Evolutionary conservation across 2,113 vertebrate genomes (phyloP).

Genomic region (Sprattus sprattus): DNA sequence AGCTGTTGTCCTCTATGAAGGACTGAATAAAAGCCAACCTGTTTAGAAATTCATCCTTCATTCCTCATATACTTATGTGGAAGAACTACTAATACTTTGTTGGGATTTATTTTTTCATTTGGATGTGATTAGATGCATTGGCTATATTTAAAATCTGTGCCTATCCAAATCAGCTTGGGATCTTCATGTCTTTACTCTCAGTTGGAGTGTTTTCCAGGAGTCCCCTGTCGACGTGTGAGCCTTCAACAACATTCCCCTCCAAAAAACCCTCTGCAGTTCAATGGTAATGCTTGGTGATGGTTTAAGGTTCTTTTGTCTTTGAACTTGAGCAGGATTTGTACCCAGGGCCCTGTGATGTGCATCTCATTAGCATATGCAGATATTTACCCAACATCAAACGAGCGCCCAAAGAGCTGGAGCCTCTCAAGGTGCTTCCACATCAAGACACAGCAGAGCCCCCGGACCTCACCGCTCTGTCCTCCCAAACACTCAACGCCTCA

Average conservation of each 20-base stretch:
- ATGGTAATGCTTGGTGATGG: conserved; percentile 54
- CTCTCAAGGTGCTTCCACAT: neutral
- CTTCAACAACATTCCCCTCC: neutral
- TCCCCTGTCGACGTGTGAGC: neutral
- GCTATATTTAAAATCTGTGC: neutral
- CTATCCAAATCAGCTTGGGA: neutral
- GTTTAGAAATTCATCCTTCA: too few species aligned
- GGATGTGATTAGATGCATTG: neutral
- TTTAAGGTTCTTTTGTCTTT: conserved; percentile 58
- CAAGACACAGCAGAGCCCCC: neutral
- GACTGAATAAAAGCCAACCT: too few species aligned
- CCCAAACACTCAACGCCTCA: neutral
- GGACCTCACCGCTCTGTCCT: too few species aligned
- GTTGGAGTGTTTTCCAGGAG: neutral
- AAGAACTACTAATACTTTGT: neutral
- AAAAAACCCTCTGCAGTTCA: neutral
- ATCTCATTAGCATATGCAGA: conserved; percentile 56
- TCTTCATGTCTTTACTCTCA: neutral
- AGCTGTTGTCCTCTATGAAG: too few species aligned
- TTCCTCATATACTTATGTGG: neutral
- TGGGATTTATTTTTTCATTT: neutral
- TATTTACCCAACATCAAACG: conserved; percentile 46
- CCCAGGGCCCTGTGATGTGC: conserved; percentile 55
- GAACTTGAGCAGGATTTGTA: conserved; percentile 50
- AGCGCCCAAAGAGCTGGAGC: neutral